phyloP scores from a whole-genome alignment of 2,888 invertebrate species.

The Chymomyza amoena region DNA sequence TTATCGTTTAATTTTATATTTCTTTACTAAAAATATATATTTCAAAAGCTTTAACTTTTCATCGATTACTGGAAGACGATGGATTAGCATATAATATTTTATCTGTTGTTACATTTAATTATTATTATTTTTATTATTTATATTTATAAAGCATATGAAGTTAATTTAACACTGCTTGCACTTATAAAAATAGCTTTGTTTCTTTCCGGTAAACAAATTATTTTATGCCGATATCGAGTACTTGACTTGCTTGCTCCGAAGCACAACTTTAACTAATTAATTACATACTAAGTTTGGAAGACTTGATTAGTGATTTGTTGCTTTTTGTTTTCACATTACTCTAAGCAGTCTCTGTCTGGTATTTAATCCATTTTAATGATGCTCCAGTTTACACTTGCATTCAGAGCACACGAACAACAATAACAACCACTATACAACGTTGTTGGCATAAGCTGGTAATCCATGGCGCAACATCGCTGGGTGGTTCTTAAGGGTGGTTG shows the following conservation, averaged over 20 bases:
- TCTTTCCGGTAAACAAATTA: neutral
- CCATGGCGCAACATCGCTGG: conserved; percentile 33
- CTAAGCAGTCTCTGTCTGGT: conserved; percentile 8
- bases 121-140: conserved; percentile 10
- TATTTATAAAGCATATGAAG: conserved; percentile 21
- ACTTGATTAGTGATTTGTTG: conserved; percentile 80
- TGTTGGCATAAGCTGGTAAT: conserved; percentile 8
- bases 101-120: conserved; percentile 28
- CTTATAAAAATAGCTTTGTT: neutral
- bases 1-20: neutral
- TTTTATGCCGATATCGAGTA: neutral
- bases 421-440: conserved; percentile 12
- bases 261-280: conserved; percentile 48
- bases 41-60: conserved; percentile 11
- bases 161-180: neutral
- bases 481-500: conserved; percentile 26
- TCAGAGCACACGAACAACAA: neutral
- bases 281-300: conserved; percentile 78
- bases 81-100: conserved; percentile 37
- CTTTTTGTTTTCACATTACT: conserved; percentile 37
- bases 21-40: neutral
- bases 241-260: conserved; percentile 29
- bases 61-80: conserved; percentile 59
- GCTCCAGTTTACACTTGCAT: conserved; percentile 35
- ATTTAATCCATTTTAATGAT: conserved; percentile 22